Base-by-base conservation (phyloP, 2,888 invertebrate genomes). In the Geophilus truncorum region DNA sequence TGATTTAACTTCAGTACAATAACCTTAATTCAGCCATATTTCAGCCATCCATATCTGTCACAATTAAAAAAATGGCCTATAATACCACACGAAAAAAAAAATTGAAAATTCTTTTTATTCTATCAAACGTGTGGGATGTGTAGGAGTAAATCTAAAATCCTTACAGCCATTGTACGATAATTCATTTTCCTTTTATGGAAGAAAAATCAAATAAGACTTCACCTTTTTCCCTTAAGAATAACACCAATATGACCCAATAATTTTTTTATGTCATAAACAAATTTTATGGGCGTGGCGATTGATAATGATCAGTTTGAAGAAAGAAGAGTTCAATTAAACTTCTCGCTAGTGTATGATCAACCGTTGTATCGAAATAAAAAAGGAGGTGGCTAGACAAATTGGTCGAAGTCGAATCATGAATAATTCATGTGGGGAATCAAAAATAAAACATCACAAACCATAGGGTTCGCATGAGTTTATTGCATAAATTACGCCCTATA, bases 381-480 rank as follows among this genome's bases (percentile, higher is more conserved):
- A 62, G 57, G 57, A 57, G 57, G 57, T 57, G 57, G 21, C 57
- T 21, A 57, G 62, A 62, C 25, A 70, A 70, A 70, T 70, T 70
- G 70, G 70, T 70, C 70, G 28, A 70, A 70, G 10, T 70, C 70
- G 15, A 28, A 70, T 25, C 9, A 7, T 70, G 25, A 70, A 70
- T 70, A 70, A 70, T 70, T 70, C 70, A 70, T 70, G n/a, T n/a
- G 23, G 15, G 23, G 28, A 70, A 70, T 70, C 70, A 25, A 70
- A 70, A 70, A 70, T 70, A 70, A 70, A 25, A 70, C 70, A 70
- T 25, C 70, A 70, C 70, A 70, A 70, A 70, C 70, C n/a, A 70
- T 62, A 62, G 62, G 23, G 62, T 62, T 25, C 70, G 23, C 70
- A 12, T 12, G 28, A 70, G 70, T 25, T 70, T 23, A 28, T 28